Evolutionary conservation across 2,113 vertebrate species (phyloP).

Genomic region (Sylvilagus bachmani): DNA sequence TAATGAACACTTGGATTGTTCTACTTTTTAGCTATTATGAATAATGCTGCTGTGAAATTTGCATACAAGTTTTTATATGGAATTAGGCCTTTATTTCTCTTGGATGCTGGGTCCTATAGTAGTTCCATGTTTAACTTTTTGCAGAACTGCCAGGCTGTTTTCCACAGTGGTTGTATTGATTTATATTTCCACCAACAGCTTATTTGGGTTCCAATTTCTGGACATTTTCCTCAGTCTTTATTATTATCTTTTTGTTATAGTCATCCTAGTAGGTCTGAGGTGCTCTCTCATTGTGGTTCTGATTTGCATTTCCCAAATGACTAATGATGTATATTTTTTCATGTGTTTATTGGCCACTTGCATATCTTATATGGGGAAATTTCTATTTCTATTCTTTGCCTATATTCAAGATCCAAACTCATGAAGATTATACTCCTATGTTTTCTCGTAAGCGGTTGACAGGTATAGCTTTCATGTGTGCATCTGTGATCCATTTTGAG

Average conservation of each 20-base stretch:
- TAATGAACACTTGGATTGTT: not conserved
- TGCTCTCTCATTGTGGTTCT: not conserved
- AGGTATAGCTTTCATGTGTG: not conserved
- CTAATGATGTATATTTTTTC: not conserved
- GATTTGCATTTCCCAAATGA: conserved; percentile 2
- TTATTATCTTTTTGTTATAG: not conserved
- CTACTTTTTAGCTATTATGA: not conserved
- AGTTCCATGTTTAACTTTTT: not conserved
- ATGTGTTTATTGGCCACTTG: not conserved
- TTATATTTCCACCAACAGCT: not conserved
- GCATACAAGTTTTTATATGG: not conserved
- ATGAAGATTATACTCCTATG: not conserved
- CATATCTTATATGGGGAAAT: not conserved
- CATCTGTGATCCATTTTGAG: not conserved
- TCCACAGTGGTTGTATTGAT: not conserved
- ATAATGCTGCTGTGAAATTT: not conserved
- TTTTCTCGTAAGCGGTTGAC: not conserved
- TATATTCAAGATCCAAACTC: not conserved
- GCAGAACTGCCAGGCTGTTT: not conserved
- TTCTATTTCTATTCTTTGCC: not conserved
- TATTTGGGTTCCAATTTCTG: not conserved
- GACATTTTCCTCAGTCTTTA: not conserved
- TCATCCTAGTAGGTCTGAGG: not conserved
- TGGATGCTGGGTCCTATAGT: not conserved
- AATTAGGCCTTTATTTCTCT: conserved; percentile 29